Percentiles rank a stretch among this genome's conserved stretches.
phyloP scores from a whole-genome alignment of 2,888 invertebrate genomes.

The Allolobophora icterica region DNA sequence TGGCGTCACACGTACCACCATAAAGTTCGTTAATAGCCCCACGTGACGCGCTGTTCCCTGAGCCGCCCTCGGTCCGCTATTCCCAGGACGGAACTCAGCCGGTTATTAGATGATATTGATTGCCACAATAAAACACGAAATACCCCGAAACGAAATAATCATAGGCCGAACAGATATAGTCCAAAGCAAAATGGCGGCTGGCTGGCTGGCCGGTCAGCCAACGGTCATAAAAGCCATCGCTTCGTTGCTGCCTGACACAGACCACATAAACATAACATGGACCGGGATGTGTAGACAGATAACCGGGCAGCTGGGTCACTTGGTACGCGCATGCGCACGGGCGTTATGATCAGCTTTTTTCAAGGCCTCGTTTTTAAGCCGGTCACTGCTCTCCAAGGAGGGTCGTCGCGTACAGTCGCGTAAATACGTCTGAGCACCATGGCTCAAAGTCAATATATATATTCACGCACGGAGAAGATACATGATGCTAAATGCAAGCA shows the following conservation, averaged over 20 bases:
- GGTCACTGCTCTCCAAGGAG: neutral
- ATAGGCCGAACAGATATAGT: neutral
- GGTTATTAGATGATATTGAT: conserved; percentile 5
- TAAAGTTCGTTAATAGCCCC: conserved; percentile 17
- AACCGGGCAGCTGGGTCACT: neutral
- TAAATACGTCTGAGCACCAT: neutral
- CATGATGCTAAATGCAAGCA: too few species aligned
- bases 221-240: neutral
- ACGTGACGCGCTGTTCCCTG: conserved; percentile 2
- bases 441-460: neutral
- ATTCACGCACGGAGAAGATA: too few species aligned
- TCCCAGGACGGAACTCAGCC: conserved; percentile 1
- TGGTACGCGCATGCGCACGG: neutral
- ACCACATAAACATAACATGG: neutral
- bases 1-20: conserved; percentile 17
- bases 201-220: neutral
- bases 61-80: neutral
- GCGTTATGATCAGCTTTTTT: neutral
- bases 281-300: neutral
- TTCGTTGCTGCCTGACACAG: neutral
- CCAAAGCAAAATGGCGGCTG: neutral
- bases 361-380: neutral
- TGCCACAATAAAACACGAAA: conserved; percentile 9
- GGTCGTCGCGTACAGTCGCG: neutral
- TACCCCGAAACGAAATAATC: conserved; percentile 12